Evolutionary conservation across 1,140 invertebrate genomes (phyloP).

Genomic region (Bombus ignitus): DNA sequence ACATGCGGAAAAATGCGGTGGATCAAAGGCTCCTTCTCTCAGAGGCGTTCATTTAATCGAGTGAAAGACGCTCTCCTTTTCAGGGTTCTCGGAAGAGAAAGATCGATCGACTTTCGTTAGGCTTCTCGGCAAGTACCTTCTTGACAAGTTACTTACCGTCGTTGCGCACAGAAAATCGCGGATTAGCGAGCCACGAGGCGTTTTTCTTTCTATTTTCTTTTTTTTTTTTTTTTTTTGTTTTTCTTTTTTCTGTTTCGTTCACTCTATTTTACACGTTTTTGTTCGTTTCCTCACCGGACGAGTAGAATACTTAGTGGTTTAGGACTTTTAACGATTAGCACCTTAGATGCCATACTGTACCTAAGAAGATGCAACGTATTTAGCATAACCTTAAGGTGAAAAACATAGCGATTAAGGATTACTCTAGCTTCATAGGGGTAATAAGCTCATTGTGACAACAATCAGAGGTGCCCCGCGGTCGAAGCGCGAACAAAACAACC

Average conservation of each 20-base stretch:
- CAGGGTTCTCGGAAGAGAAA: conserved; percentile 51
- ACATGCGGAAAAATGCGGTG: conserved; percentile 17
- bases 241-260: not conserved
- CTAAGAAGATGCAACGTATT: conserved; percentile 64
- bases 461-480: conserved; percentile 74
- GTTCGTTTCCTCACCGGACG: conserved; percentile 25
- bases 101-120: conserved; percentile 50
- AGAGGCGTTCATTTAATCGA: conserved; percentile 43
- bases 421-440: conserved; percentile 65
- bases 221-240: not conserved
- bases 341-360: conserved; percentile 66
- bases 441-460: conserved; percentile 81
- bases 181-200: conserved; percentile 6
- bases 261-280: conserved; percentile 3
- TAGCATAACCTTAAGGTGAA: conserved; percentile 65
- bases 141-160: conserved; percentile 16
- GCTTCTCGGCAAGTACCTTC: conserved; percentile 30
- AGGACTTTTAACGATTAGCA: conserved; percentile 63
- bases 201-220: conserved; percentile 5
- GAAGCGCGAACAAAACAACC: conserved; percentile 42
- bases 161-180: conserved; percentile 13
- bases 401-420: conserved; percentile 64
- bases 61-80: conserved; percentile 49
- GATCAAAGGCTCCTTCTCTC: conserved; percentile 50
- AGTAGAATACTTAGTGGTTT: conserved; percentile 53